Evolutionary conservation across 2,888 invertebrate genomes (phyloP).

Genomic region (Smittia sp.): DNA sequence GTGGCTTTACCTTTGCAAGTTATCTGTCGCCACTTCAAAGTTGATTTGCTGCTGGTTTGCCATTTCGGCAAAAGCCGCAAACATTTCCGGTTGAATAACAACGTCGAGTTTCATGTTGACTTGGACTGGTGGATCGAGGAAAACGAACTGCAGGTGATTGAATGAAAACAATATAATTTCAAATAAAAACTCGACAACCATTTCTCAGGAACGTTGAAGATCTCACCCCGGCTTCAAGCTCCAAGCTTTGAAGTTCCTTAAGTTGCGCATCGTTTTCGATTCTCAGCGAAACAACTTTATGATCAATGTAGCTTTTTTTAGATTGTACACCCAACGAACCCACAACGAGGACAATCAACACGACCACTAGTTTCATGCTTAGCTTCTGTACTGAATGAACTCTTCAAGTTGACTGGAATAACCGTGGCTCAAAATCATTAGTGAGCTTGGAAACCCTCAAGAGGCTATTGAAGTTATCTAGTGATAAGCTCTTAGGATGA

Average conservation of each 20-base stretch:
- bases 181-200: too few relatives aligned
- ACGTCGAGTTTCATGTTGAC: conserved; percentile 49
- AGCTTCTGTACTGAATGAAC: too few relatives aligned
- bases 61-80: conserved; percentile 53
- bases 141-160: background rate
- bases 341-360: background rate
- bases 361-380: too few relatives aligned
- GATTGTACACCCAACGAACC: background rate
- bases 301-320: background rate
- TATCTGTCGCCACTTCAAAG: conserved; percentile 55
- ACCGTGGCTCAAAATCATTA: too few relatives aligned
- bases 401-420: too few relatives aligned
- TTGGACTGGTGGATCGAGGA: background rate
- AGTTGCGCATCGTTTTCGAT: background rate
- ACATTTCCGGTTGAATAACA: conserved; percentile 61
- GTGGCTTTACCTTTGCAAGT: conserved; percentile 59
- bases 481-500: too few relatives aligned
- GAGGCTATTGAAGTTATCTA: too few relatives aligned
- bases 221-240: background rate
- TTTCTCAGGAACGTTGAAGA: background rate
- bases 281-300: conserved; percentile 12
- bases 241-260: background rate
- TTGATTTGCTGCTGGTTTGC: conserved; percentile 52
- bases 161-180: background rate
- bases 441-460: too few relatives aligned